Conservation (phyloP, 2,113 vertebrate species). For the Cercocebus atys region DNA sequence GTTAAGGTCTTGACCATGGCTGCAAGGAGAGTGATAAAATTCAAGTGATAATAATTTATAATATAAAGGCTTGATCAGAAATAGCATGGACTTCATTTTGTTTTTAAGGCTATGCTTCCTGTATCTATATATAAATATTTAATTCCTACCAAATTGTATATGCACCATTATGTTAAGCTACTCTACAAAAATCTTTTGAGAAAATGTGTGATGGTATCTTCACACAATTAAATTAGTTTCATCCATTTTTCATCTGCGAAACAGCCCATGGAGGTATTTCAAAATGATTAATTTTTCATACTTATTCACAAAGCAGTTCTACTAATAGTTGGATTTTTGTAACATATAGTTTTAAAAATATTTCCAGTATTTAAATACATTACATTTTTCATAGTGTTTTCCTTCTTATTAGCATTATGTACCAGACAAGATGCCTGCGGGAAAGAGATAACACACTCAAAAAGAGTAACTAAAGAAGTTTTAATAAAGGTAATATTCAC, state of each 20-base stretch:
- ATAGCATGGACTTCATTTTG: not conserved
- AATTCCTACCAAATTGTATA: not conserved
- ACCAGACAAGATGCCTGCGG: not conserved
- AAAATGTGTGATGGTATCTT: not conserved
- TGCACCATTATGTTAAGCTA: not conserved
- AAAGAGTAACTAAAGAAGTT: not conserved
- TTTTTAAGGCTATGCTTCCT: not conserved
- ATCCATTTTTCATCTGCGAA: slow-evolving; percentile 44
- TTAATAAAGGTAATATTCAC: not conserved
- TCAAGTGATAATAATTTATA: not conserved
- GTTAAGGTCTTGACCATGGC: not conserved
- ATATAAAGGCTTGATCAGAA: not conserved
- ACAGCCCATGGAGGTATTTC: not conserved
- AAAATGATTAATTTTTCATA: slow-evolving; percentile 34
- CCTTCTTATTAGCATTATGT: not conserved
- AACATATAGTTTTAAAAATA: not conserved
- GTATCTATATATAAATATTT: not conserved
- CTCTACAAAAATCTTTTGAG: not conserved
- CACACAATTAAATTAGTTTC: not conserved
- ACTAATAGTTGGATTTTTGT: not conserved
- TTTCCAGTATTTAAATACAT: not conserved
- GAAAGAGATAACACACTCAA: not conserved
- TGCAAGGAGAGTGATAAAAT: not conserved
- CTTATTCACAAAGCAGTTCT: not conserved
- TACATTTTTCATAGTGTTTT: not conserved